Evolutionary conservation across 1,140 invertebrate species (phyloP), one percentile per base, ranked within the genome.

Genomic region (Hylyphantes graminicola): DNA sequence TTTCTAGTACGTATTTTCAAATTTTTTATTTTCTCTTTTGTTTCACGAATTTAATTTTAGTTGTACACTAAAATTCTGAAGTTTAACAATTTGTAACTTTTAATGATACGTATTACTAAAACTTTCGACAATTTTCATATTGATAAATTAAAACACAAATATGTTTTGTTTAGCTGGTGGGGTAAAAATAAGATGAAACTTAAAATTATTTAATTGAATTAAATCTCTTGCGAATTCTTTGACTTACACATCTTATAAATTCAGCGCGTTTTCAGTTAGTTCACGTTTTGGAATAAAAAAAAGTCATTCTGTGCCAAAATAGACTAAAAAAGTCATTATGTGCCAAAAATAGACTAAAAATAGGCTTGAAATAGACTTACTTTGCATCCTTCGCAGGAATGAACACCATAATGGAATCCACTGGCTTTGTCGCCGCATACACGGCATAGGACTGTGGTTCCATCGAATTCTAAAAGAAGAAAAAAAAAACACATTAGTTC

Each of bases 341-440:
- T 59, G 12, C 2, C 11, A 7, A 9, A 59, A 59, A 59, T 59
- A 59, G n/a, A 7, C 2, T 13, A 59, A 59, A 59, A 35, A 35
- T 35, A 35, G 35, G 5, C 35, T 35, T 35, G 35, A 35, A 35
- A 6, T 59, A 35, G 12, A 51, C 94, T 94, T 92, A 99, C 98
- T 94, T 99, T 99, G 92, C 98, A 99, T 88, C 98, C 98, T 92
- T 99, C 98, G 91, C 98, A 99, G 78, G 97, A 98, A 88, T 98
- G 98, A 85, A 99, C 98, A 53, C 98, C 98, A 93, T 99, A 99
- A 90, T 99, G 98, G 90, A 99, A 99, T 50, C 98, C 98, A 74
- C 96, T 98, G 67, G 98, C 97, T 90, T 98, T 98, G 91, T 99
- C 98, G 51, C 97, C 98, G 90, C 98, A 99, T n/a, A 99, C 98